phyloP scores from a whole-genome alignment of 1,140 invertebrate species.

The Philaenus spumarius region DNA sequence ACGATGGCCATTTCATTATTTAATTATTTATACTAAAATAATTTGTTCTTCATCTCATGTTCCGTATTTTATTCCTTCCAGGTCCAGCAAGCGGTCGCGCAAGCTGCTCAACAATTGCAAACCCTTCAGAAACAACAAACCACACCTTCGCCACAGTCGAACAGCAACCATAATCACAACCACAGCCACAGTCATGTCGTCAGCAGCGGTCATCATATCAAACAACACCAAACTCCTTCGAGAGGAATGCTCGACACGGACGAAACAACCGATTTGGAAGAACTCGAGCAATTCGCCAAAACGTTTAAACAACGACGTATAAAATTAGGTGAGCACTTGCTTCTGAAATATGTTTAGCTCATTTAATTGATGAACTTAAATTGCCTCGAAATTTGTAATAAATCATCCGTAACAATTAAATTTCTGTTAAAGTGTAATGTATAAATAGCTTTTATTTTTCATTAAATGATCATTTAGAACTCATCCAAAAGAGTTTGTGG shows the following conservation, averaged over 20 bases:
- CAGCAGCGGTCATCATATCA: constrained; percentile 43
- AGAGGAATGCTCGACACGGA: constrained; percentile 69
- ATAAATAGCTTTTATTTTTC: too few relatives aligned
- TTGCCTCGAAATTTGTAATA: too few relatives aligned
- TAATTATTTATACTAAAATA: too few relatives aligned
- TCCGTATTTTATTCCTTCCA: constrained; percentile 35
- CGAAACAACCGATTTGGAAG: constrained; percentile 91
- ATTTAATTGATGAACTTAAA: too few relatives aligned
- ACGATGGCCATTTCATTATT: too few relatives aligned
- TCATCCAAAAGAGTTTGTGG: too few relatives aligned
- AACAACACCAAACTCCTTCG: constrained; percentile 42
- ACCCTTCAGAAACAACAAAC: constrained; percentile 69
- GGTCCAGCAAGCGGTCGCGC: constrained; percentile 69
- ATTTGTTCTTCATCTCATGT: too few relatives aligned
- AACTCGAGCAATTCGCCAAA: constrained; percentile 94
- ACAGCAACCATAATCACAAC: constrained; percentile 41
- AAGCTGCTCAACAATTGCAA: constrained; percentile 75
- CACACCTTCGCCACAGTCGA: constrained; percentile 29
- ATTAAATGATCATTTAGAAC: too few relatives aligned
- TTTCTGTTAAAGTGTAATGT: too few relatives aligned
- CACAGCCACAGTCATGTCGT: constrained; percentile 35
- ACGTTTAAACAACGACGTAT: constrained; percentile 94
- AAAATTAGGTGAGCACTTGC: constrained; percentile 73
- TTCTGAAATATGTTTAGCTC: too few relatives aligned
- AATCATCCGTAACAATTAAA: too few relatives aligned